Evolutionary conservation across 2,113 vertebrate species (phyloP).

Genomic region (Pseudonaja textilis): DNA sequence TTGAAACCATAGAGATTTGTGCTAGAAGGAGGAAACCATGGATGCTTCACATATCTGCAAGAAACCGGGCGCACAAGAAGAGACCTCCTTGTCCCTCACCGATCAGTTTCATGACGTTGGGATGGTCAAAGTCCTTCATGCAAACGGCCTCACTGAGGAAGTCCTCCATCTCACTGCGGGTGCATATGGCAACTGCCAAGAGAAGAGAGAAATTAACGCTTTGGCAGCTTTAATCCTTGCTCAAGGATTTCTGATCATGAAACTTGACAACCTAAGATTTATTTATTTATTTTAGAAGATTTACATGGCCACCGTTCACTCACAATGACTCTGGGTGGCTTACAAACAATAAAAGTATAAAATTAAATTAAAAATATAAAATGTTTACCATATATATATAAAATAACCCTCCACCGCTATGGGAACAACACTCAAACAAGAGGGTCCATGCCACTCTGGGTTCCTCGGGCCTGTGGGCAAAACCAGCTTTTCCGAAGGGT

Average conservation of each 20-base stretch:
- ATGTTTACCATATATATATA: too few relatives aligned
- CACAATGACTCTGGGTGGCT: too few relatives aligned
- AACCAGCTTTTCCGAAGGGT: background rate
- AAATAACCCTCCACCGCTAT: too few relatives aligned
- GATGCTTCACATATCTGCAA: background rate
- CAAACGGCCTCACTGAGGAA: conserved; percentile 89
- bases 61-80: background rate
- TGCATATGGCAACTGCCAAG: conserved; percentile 84
- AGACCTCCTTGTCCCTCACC: conserved; percentile 66
- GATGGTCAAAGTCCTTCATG: conserved; percentile 94
- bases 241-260: background rate
- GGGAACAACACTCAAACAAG: too few relatives aligned
- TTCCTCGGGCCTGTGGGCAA: too few relatives aligned
- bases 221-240: background rate
- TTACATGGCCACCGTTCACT: too few relatives aligned
- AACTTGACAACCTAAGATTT: background rate
- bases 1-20: too few relatives aligned
- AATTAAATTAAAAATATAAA: too few relatives aligned
- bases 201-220: too few relatives aligned
- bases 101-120: conserved; percentile 89
- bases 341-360: too few relatives aligned
- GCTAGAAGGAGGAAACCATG: background rate
- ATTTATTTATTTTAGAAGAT: too few relatives aligned
- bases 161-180: conserved; percentile 91
- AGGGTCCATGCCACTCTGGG: too few relatives aligned